Percentiles rank a stretch among this genome's conserved stretches.
phyloP scores from a whole-genome alignment of 1,140 invertebrate species.

The Coenobita brevimanus region DNA sequence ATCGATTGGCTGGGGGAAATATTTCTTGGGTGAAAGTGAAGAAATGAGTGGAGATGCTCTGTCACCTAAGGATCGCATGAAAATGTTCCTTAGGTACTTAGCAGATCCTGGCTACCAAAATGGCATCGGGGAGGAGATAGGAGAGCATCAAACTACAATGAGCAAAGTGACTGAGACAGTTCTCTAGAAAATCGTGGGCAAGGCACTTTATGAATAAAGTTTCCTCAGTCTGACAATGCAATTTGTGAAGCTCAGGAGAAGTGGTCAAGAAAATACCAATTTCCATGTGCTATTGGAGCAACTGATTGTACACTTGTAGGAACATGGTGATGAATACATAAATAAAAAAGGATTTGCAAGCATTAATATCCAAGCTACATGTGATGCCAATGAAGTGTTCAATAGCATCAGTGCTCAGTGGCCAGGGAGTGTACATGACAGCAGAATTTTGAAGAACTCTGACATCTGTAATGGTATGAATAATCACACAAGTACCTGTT shows the following conservation, averaged over 20 bases:
- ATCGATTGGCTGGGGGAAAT: not conserved
- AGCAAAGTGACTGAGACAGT: not conserved
- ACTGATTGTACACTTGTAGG: not conserved
- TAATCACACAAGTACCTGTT: not conserved
- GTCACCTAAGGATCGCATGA: not conserved
- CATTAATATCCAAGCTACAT: slow-evolving; percentile 1
- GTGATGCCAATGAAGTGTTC: not conserved
- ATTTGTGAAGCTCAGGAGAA: not conserved
- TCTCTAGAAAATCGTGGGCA: not conserved
- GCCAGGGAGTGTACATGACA: slow-evolving; percentile 22
- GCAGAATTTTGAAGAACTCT: slow-evolving; percentile 17
- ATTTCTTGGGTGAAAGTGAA: not conserved
- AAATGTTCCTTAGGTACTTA: not conserved
- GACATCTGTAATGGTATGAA: not conserved
- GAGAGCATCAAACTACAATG: not conserved
- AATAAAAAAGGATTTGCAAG: slow-evolving; percentile 11
- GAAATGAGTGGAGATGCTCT: slow-evolving; percentile 11
- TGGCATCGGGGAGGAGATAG: slow-evolving; percentile 10
- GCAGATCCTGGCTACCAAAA: slow-evolving; percentile 3
- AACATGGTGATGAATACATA: slow-evolving; percentile 8
- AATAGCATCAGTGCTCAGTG: not conserved
- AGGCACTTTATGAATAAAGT: not conserved
- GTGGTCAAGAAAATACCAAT: slow-evolving; percentile 7
- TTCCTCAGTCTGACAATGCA: not conserved
- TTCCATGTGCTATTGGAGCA: slow-evolving; percentile 4